These are phyloP conservation scores for Nudaria mundana DNA, from an alignment of 2,888 invertebrate species.

Conservation along the genomic window DNA sequence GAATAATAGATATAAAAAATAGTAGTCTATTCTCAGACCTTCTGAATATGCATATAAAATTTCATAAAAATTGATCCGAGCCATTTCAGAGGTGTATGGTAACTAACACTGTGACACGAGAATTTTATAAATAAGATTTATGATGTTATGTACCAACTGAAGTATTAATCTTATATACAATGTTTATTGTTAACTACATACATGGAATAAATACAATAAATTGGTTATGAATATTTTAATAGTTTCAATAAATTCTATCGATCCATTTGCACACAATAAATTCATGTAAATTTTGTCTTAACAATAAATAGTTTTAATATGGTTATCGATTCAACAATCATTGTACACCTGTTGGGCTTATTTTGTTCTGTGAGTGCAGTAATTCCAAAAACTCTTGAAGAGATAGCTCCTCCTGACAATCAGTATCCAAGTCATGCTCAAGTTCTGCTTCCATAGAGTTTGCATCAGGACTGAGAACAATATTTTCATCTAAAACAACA, in stretches of 20 bases:
- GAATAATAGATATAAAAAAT: too few relatives aligned
- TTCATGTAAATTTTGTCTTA: constrained; percentile 59
- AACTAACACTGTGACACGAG: too few relatives aligned
- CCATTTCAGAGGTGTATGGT: too few relatives aligned
- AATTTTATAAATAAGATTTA: too few relatives aligned
- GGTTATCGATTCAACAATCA: constrained; percentile 39
- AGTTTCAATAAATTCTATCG: constrained; percentile 61
- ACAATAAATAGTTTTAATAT: constrained; percentile 22
- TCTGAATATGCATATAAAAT: too few relatives aligned
- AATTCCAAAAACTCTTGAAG: constrained; percentile 75
- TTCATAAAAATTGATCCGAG: too few relatives aligned
- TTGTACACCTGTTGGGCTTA: constrained; percentile 61
- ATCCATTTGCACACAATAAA: constrained; percentile 69
- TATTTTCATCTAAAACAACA: constrained; percentile 75
- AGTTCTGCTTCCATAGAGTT: constrained; percentile 74
- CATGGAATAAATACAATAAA: constrained; percentile 32
- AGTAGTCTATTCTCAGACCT: too few relatives aligned
- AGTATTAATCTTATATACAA: too few relatives aligned
- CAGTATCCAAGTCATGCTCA: constrained; percentile 76
- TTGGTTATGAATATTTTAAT: constrained; percentile 50
- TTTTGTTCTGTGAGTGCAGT: constrained; percentile 72
- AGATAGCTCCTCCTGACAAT: constrained; percentile 76
- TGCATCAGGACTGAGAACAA: constrained; percentile 73
- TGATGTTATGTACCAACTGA: too few relatives aligned
- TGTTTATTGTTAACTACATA: too few relatives aligned